Evolutionary conservation across 2,797 vertebrate species (phyloP).

Genomic region (Enteromius viviparus): DNA sequence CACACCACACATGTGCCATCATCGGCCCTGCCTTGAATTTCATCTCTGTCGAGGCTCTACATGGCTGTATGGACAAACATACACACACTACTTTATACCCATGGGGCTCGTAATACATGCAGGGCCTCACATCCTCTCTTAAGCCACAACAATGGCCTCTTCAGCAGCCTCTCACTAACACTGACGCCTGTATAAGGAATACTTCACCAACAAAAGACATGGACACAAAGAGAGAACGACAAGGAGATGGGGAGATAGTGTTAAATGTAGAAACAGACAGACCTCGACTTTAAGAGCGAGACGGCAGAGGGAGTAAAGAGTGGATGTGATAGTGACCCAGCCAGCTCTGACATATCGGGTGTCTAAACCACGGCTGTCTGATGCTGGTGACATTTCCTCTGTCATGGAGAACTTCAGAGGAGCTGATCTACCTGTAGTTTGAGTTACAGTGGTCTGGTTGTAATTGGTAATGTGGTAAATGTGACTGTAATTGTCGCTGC

Average conservation of each 20-base stretch:
- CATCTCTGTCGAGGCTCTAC: conserved; percentile 12
- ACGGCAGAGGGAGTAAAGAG: conserved; percentile 18
- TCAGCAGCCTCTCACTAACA: conserved; percentile 29
- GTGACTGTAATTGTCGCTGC: conserved; percentile 32
- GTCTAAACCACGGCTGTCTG: conserved; percentile 29
- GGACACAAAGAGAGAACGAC: conserved; percentile 20
- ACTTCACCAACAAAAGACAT: conserved; percentile 46
- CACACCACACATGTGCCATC: background rate
- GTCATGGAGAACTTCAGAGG: conserved; percentile 26
- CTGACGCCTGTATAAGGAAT: conserved; percentile 30
- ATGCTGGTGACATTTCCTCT: conserved; percentile 40
- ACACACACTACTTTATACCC: conserved; percentile 33
- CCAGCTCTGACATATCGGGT: conserved; percentile 35
- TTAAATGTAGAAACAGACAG: conserved; percentile 27
- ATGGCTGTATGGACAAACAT: conserved; percentile 8
- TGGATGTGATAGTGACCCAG: conserved; percentile 34
- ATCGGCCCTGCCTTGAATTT: background rate
- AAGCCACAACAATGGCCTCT: conserved; percentile 49
- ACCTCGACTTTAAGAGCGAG: conserved; percentile 21
- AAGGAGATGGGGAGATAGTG: conserved; percentile 39
- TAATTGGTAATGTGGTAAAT: conserved; percentile 30
- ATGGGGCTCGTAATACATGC: conserved; percentile 51
- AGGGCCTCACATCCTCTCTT: conserved; percentile 51
- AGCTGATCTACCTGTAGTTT: conserved; percentile 42
- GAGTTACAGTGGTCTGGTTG: conserved; percentile 34